Conservation (phyloP, 2,113 vertebrate species). For the Paratilapia polleni region DNA sequence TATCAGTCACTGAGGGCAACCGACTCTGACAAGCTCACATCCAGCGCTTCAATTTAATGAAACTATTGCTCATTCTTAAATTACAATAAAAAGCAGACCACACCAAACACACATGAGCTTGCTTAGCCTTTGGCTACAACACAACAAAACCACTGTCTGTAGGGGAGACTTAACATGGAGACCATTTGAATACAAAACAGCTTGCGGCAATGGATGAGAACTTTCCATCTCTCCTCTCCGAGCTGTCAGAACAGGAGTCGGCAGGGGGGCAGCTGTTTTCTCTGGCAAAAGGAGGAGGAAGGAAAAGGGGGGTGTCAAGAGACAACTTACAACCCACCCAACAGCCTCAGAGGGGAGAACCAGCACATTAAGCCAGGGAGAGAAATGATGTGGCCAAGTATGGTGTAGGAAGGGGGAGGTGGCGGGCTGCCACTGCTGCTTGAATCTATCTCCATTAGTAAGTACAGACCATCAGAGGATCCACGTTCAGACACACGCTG, state of each 20-base stretch:
- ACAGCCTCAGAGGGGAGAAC: slow-evolving; percentile 60
- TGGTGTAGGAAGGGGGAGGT: not conserved
- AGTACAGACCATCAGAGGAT: slow-evolving; percentile 61
- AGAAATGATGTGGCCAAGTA: slow-evolving; percentile 64
- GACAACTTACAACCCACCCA: slow-evolving; percentile 69
- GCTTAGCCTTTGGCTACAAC: slow-evolving; percentile 53
- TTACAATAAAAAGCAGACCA: slow-evolving; percentile 10
- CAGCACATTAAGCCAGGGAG: slow-evolving; percentile 69
- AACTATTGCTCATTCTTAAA: slow-evolving; percentile 2
- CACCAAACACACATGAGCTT: slow-evolving; percentile 20
- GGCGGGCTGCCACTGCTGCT: slow-evolving; percentile 13
- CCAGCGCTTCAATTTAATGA: slow-evolving; percentile 30
- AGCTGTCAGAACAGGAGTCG: slow-evolving; percentile 65
- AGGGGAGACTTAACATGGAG: slow-evolving; percentile 65
- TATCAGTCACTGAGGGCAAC: slow-evolving; percentile 56
- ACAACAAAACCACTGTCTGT: slow-evolving; percentile 51
- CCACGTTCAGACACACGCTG: slow-evolving; percentile 42
- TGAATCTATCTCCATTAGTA: slow-evolving; percentile 77
- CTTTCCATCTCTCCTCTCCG: slow-evolving; percentile 66
- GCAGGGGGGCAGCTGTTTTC: slow-evolving; percentile 60
- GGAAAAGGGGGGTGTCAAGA: slow-evolving; percentile 41
- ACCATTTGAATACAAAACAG: slow-evolving; percentile 70
- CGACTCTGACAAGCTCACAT: slow-evolving; percentile 49
- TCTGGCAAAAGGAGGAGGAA: slow-evolving; percentile 40
- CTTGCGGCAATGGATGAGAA: slow-evolving; percentile 57